Conservation (phyloP, 2,888 invertebrate species). For the Apamea crenata region DNA sequence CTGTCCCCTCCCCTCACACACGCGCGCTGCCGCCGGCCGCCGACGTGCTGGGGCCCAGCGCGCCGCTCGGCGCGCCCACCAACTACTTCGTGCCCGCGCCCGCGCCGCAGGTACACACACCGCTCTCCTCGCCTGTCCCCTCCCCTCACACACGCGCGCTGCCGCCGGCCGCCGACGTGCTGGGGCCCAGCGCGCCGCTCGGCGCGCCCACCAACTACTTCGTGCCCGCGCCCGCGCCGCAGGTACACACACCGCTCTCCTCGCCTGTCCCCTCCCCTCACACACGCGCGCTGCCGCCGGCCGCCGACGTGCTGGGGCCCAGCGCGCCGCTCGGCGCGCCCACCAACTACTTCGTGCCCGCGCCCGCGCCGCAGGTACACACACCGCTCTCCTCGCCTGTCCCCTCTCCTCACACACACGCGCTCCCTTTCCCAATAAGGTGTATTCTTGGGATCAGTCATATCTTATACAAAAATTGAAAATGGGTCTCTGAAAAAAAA, state of each 20-base stretch:
- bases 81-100: slow-evolving; percentile 74
- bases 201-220: slow-evolving; percentile 69
- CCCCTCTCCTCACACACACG: neutral
- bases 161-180: slow-evolving; percentile 82
- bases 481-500: too few species aligned
- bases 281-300: too few species aligned
- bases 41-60: slow-evolving; percentile 79
- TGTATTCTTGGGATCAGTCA: too few species aligned
- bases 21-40: slow-evolving; percentile 80
- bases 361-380: too few species aligned
- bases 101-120: slow-evolving; percentile 40
- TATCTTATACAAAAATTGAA: neutral
- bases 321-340: too few species aligned
- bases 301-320: too few species aligned
- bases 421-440: neutral
- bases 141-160: slow-evolving; percentile 51
- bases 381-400: neutral
- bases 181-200: slow-evolving; percentile 83
- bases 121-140: neutral
- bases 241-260: slow-evolving; percentile 28
- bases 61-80: slow-evolving; percentile 78
- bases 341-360: too few species aligned
- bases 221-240: slow-evolving; percentile 67
- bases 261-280: neutral
- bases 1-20: too few species aligned